Conservation (phyloP, 2,888 invertebrate species). For the Latrodectus hesperus region DNA sequence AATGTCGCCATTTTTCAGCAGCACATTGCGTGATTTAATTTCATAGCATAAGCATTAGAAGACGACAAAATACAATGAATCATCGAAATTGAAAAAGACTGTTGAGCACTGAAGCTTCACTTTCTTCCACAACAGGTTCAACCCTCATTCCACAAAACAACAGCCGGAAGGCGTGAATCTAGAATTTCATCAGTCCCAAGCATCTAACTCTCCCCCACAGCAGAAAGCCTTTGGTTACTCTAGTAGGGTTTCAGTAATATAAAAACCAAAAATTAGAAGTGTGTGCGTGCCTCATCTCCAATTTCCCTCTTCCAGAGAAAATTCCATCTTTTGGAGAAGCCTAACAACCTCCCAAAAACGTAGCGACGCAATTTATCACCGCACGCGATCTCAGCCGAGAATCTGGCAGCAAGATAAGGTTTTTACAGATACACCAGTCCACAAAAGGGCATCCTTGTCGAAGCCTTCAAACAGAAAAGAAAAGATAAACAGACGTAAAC, state of each 20-base stretch:
- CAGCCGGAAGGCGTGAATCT: not conserved
- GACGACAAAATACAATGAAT: too few species aligned
- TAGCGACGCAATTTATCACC: not conserved
- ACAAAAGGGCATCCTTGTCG: not conserved
- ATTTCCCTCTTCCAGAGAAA: not conserved
- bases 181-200: not conserved
- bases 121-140: not conserved
- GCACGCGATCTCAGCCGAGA: not conserved
- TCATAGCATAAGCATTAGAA: too few species aligned
- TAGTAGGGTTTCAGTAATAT: constrained; percentile 1
- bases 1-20: too few species aligned
- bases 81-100: too few species aligned
- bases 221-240: not conserved
- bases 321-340: not conserved
- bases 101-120: not conserved
- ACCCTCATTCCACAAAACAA: not conserved
- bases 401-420: not conserved
- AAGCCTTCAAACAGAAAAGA: not conserved
- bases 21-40: too few species aligned
- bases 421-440: not conserved
- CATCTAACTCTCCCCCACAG: too few species aligned
- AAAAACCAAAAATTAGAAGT: not conserved
- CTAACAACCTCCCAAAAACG: not conserved
- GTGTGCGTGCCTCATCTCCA: constrained; percentile 8
- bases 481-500: constrained; percentile 4